These are phyloP conservation scores for Garra rufa DNA, from an alignment of 2,113 vertebrate species.

Conservation along the genomic window DNA sequence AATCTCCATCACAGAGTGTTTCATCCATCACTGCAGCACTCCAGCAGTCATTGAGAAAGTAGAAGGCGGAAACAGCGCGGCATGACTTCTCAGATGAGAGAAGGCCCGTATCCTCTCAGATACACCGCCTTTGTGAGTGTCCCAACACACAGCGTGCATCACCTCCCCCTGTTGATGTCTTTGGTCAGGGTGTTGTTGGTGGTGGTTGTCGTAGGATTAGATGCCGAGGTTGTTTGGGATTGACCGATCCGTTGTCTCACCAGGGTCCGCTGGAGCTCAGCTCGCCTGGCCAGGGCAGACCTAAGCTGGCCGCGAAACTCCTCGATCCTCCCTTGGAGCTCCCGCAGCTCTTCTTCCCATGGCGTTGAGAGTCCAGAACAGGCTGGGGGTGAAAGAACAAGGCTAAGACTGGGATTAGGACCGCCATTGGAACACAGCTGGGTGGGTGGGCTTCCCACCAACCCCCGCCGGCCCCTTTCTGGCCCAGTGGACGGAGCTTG, in stretches of 20 bases:
- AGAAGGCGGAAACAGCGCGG: neutral
- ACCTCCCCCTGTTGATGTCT: conserved; percentile 60
- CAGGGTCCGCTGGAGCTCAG: conserved; percentile 81
- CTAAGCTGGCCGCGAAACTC: conserved; percentile 79
- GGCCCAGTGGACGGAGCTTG: conserved; percentile 69
- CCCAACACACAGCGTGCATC: conserved; percentile 35
- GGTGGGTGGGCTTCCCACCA: conserved; percentile 62
- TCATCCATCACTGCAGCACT: conserved; percentile 29
- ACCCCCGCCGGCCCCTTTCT: conserved; percentile 68
- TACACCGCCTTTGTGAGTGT: neutral
- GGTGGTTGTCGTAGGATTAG: neutral
- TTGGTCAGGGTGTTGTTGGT: conserved; percentile 24
- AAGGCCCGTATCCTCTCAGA: conserved; percentile 11
- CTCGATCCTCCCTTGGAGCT: conserved; percentile 84
- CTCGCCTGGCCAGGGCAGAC: conserved; percentile 79
- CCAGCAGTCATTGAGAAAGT: conserved; percentile 18
- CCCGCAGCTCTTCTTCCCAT: conserved; percentile 79
- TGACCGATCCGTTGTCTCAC: conserved; percentile 67
- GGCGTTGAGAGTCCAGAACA: conserved; percentile 63
- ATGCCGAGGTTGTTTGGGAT: conserved; percentile 54
- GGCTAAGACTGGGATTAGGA: conserved; percentile 49
- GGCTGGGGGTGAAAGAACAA: conserved; percentile 69
- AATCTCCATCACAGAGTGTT: conserved; percentile 29
- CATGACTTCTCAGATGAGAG: conserved; percentile 1
- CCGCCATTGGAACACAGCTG: conserved; percentile 43